These are phyloP conservation scores for Leptonema lineaticorne DNA, from an alignment of 1,140 invertebrate genomes.

Conservation along the genomic window DNA sequence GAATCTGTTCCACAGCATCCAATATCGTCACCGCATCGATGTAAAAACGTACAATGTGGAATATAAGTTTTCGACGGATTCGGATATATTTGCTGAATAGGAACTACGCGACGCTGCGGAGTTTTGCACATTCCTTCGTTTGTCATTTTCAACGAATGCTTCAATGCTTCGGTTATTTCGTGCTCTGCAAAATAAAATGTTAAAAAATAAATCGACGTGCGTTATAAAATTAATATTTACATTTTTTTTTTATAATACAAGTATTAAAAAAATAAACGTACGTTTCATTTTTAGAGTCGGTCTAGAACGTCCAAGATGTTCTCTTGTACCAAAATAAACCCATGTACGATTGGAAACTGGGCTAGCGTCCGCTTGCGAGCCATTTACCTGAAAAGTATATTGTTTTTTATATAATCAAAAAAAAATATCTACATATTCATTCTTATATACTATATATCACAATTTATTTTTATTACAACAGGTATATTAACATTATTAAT, in stretches of 20 bases:
- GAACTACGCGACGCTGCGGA: slow-evolving; percentile 64
- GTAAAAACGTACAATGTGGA: slow-evolving; percentile 72
- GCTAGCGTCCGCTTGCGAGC: slow-evolving; percentile 28
- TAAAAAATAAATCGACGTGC: neutral
- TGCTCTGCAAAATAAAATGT: slow-evolving; percentile 17
- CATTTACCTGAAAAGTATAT: slow-evolving; percentile 28
- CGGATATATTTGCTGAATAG: slow-evolving; percentile 53
- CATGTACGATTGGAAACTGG: slow-evolving; percentile 16
- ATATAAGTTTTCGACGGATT: slow-evolving; percentile 68
- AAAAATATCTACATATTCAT: neutral
- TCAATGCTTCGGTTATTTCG: slow-evolving; percentile 17
- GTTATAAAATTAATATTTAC: neutral
- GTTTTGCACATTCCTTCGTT: slow-evolving; percentile 61
- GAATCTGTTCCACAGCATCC: slow-evolving; percentile 68
- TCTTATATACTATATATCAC: too few species aligned
- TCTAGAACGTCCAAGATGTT: slow-evolving; percentile 6
- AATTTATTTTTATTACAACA: too few species aligned
- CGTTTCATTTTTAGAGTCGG: neutral
- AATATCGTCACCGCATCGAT: slow-evolving; percentile 75
- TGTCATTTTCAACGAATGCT: slow-evolving; percentile 23
- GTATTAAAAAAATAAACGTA: neutral
- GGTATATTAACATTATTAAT: too few species aligned
- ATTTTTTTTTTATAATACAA: neutral
- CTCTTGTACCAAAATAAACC: slow-evolving; percentile 26
- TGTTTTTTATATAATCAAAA: neutral